A percentile compares a stretch with the other conserved stretches of the same genome.
phyloP scores from a whole-genome alignment of 2,797 vertebrate species.

The Hoplostethus mediterraneus region DNA sequence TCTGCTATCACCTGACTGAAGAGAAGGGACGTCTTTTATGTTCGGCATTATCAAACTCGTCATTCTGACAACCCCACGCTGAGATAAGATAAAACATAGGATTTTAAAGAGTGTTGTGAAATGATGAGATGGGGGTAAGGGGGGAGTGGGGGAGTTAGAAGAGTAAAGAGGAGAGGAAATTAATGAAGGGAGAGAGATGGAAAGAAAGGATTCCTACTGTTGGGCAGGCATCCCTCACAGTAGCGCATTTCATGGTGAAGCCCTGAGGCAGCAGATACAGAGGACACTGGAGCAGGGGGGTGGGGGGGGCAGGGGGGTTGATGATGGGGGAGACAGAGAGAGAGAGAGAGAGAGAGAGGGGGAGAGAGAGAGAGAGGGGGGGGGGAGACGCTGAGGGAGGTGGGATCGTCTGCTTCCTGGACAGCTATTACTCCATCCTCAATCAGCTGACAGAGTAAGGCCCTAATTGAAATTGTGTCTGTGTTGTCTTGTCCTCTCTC shows the following conservation, averaged over 20 bases:
- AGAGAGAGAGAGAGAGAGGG: slow-evolving; percentile 14
- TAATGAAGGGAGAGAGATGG: not conserved
- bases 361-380: not conserved
- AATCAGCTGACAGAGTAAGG: slow-evolving; percentile 44
- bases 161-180: too few relatives aligned
- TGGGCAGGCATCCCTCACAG: slow-evolving; percentile 11
- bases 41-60: not conserved
- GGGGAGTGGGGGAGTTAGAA: too few relatives aligned
- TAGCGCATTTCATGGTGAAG: slow-evolving; percentile 43
- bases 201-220: slow-evolving; percentile 2
- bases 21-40: not conserved
- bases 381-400: slow-evolving; percentile 14
- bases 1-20: slow-evolving; percentile 9
- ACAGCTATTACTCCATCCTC: slow-evolving; percentile 49
- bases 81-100: not conserved
- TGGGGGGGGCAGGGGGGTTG: too few relatives aligned
- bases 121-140: not conserved
- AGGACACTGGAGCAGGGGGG: slow-evolving; percentile 57
- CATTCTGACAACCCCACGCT: too few relatives aligned
- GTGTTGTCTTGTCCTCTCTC: slow-evolving; percentile 42
- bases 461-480: slow-evolving; percentile 36
- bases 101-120: not conserved
- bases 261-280: slow-evolving; percentile 70
- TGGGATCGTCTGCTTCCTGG: slow-evolving; percentile 51
- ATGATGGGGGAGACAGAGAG: slow-evolving; percentile 31